Evolutionary conservation across 2,113 vertebrate genomes (phyloP).

Genomic region (Archocentrus centrarchus): DNA sequence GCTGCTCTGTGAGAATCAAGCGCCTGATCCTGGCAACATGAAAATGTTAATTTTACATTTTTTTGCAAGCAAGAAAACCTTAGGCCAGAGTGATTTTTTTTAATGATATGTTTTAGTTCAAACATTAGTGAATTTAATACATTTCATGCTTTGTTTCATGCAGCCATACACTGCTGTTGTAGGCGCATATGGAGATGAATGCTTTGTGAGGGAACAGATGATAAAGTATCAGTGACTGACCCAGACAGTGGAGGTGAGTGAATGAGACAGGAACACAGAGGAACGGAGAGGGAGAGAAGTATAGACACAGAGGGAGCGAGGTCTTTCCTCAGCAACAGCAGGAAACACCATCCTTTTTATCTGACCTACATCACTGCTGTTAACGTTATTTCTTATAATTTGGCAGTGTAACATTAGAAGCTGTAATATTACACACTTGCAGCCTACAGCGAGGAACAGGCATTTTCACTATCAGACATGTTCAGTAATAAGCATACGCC

Average conservation of each 20-base stretch:
- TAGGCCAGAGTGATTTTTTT: not conserved
- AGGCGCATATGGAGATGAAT: constrained; percentile 11
- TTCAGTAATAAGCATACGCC: not conserved
- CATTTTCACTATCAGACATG: constrained; percentile 12
- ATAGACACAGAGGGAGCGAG: not conserved
- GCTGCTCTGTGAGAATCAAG: not conserved
- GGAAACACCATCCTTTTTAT: constrained; percentile 1
- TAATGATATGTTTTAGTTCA: not conserved
- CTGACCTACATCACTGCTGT: constrained; percentile 1
- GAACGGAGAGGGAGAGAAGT: not conserved
- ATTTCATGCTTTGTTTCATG: not conserved
- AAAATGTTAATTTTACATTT: not conserved
- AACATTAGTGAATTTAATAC: constrained; percentile 2
- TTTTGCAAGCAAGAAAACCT: not conserved
- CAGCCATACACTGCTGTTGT: constrained; percentile 1
- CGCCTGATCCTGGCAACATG: not conserved
- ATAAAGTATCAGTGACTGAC: constrained; percentile 40
- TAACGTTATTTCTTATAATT: constrained; percentile 5
- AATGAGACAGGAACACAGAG: constrained; percentile 19
- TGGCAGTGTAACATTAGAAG: not conserved
- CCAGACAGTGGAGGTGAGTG: constrained; percentile 34
- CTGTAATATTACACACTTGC: not conserved
- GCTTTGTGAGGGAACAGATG: constrained; percentile 27
- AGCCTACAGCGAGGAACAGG: not conserved
- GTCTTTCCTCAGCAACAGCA: constrained; percentile 25